These are phyloP conservation scores for Antechinus stuartii DNA, from an alignment of 2,113 vertebrate genomes.

Conservation along the genomic window DNA sequence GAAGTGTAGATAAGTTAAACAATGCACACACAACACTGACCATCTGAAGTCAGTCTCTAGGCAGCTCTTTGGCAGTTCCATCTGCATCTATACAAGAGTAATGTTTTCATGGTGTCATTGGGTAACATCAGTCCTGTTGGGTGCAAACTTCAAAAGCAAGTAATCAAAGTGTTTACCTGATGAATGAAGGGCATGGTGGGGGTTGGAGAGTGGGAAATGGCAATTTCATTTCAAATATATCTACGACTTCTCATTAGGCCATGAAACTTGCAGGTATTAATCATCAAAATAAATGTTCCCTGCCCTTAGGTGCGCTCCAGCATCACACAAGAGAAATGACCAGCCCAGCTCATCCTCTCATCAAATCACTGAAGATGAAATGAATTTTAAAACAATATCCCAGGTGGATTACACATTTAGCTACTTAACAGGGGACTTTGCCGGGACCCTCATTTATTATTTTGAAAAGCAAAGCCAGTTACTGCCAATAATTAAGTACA, in stretches of 20 bases:
- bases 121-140: constrained; percentile 39
- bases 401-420: constrained; percentile 82
- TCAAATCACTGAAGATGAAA: constrained; percentile 86
- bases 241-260: constrained; percentile 81
- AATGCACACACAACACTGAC: constrained; percentile 9
- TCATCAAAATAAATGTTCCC: constrained; percentile 83
- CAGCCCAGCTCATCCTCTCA: constrained; percentile 80
- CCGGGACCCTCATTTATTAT: constrained; percentile 81
- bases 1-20: constrained; percentile 41
- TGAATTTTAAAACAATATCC: constrained; percentile 86
- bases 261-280: constrained; percentile 83
- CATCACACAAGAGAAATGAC: constrained; percentile 81
- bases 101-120: background rate
- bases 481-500: constrained; percentile 81
- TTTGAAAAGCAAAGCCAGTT: constrained; percentile 76
- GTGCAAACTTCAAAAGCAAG: constrained; percentile 57
- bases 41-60: constrained; percentile 46
- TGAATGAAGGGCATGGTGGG: constrained; percentile 57
- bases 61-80: background rate
- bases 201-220: constrained; percentile 8
- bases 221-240: constrained; percentile 77
- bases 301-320: constrained; percentile 82
- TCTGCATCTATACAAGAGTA: constrained; percentile 46
- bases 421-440: constrained; percentile 81
- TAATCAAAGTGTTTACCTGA: constrained; percentile 72